These are phyloP conservation scores for Meteorus colon DNA, from an alignment of 2,888 invertebrate genomes.

Conservation along the genomic window DNA sequence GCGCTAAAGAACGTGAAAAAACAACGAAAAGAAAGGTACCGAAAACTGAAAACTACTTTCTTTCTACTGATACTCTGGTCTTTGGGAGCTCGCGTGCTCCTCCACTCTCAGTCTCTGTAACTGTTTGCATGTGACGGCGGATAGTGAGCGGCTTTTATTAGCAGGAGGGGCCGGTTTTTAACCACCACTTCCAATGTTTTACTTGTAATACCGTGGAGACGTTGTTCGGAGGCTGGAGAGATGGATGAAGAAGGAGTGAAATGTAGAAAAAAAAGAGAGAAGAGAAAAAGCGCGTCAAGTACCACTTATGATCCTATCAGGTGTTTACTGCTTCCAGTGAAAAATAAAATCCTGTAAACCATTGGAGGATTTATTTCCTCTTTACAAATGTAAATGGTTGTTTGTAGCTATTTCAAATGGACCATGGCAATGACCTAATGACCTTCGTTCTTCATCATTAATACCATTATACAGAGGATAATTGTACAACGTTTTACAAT, in stretches of 20 bases:
- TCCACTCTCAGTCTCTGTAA: constrained; percentile 69
- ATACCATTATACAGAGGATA: neutral
- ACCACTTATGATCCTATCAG: neutral
- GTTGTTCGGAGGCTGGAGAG: constrained; percentile 11
- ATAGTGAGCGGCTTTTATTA: constrained; percentile 72
- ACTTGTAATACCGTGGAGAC: constrained; percentile 44
- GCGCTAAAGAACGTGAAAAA: neutral
- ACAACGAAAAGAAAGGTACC: neutral
- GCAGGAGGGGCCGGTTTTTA: constrained; percentile 67
- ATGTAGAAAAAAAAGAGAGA: neutral
- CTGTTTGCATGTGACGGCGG: constrained; percentile 68
- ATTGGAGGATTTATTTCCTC: neutral
- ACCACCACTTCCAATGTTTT: constrained; percentile 67
- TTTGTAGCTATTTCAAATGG: neutral
- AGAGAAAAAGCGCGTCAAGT: neutral
- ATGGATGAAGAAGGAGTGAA: constrained; percentile 9
- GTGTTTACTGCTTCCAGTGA: neutral
- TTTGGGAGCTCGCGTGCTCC: constrained; percentile 61
- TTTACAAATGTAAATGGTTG: neutral
- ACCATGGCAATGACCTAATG: constrained; percentile 20
- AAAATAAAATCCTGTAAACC: neutral
- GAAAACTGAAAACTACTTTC: constrained; percentile 9
- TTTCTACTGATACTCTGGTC: constrained; percentile 8
- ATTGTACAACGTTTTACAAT: constrained; percentile 1
- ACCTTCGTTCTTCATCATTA: neutral